Conservation (phyloP, 1,140 invertebrate genomes). For the Caenorhabditis tropicalis region DNA sequence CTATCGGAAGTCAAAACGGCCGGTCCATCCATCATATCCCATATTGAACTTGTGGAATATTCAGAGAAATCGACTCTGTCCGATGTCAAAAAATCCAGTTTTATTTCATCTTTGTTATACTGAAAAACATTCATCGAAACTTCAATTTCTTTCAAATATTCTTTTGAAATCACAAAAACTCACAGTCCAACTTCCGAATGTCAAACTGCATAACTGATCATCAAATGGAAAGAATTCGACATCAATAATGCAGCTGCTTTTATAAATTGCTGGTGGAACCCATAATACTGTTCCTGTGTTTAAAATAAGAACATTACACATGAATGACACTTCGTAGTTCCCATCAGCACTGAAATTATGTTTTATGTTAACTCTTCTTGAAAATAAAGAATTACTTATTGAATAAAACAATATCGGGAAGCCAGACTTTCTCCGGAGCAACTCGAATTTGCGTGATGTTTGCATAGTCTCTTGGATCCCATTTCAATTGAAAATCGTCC, state of each 20-base stretch:
- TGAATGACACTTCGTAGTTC: constrained; percentile 95
- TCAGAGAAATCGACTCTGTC: constrained; percentile 89
- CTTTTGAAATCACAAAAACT: not conserved
- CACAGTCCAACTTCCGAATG: constrained; percentile 56
- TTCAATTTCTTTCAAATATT: not conserved
- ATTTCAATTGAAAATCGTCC: constrained; percentile 96
- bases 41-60: constrained; percentile 89
- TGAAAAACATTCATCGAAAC: constrained; percentile 73
- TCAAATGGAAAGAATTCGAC: constrained; percentile 68
- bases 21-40: constrained; percentile 97
- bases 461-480: constrained; percentile 97
- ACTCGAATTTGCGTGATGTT: constrained; percentile 92
- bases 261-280: constrained; percentile 96
- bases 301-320: constrained; percentile 83
- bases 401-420: constrained; percentile 98
- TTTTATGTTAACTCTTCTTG: not conserved
- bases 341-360: constrained; percentile 83
- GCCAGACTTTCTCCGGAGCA: constrained; percentile 98
- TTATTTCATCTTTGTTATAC: constrained; percentile 42
- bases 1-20: constrained; percentile 77
- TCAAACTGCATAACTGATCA: constrained; percentile 52
- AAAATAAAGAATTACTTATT: constrained; percentile 87
- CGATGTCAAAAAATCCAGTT: constrained; percentile 26
- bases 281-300: constrained; percentile 83
- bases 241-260: constrained; percentile 98